Percentiles rank a stretch among this genome's conserved stretches.
Evolutionary conservation across 2,113 vertebrate genomes (phyloP).

Genomic region (Aphyosemion australe): DNA sequence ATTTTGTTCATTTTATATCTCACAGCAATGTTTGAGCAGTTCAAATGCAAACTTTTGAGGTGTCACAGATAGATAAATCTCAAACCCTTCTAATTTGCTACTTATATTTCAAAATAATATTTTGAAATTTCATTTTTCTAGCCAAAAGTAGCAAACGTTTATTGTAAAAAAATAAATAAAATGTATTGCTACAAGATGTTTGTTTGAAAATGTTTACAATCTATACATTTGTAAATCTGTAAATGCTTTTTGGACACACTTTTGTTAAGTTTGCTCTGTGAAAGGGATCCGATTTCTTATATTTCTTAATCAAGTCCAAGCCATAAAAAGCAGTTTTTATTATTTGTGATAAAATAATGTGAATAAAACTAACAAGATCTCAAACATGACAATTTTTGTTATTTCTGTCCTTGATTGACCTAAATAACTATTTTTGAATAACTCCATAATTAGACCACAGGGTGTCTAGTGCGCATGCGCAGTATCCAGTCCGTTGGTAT

Average conservation of each 20-base stretch:
- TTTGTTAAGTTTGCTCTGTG: background rate
- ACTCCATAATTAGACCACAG: background rate
- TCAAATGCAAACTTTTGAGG: background rate
- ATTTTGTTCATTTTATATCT: background rate
- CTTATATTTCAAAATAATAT: no score
- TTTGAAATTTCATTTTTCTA: no score
- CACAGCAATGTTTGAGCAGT: background rate
- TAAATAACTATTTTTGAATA: no score
- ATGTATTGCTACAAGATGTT: background rate
- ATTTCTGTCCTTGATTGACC: no score
- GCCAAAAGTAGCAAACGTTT: background rate
- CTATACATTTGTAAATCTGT: background rate
- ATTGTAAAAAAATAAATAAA: background rate
- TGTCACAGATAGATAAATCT: background rate
- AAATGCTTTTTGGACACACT: background rate
- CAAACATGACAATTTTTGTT: no score
- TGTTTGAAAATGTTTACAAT: conserved; percentile 1
- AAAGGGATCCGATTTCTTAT: background rate
- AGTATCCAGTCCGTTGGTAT: background rate
- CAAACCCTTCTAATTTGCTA: background rate
- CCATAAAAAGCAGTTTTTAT: background rate
- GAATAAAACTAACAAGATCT: background rate
- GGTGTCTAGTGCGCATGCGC: conserved; percentile 1
- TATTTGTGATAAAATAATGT: background rate
- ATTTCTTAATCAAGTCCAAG: background rate